A percentile compares a stretch with the other conserved stretches of the same genome.
Conservation (phyloP, 2,888 invertebrate genomes). For the Polietes domitor region DNA sequence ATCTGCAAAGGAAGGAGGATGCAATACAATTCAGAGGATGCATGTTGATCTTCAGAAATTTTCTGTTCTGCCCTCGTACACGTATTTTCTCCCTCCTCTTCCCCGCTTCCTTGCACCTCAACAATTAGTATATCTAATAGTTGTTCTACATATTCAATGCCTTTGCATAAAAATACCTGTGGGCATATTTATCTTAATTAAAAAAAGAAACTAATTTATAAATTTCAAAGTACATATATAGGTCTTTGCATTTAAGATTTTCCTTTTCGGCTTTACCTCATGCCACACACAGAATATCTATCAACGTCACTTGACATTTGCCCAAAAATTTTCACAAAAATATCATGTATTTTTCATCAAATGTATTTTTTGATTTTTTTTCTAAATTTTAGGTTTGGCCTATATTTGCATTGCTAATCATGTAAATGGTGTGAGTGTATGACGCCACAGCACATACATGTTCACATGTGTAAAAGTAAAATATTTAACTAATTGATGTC, state of each 20-base stretch:
- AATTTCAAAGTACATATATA: not conserved
- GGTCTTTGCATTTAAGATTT: no score
- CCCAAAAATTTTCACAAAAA: not conserved
- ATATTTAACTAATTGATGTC: constrained; percentile 50
- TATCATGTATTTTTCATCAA: not conserved
- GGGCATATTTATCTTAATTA: not conserved
- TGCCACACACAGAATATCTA: not conserved
- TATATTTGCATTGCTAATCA: not conserved
- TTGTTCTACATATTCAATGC: not conserved
- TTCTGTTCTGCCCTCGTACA: not conserved
- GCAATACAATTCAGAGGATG: no score
- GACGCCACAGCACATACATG: not conserved
- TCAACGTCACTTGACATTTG: not conserved
- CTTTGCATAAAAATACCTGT: not conserved
- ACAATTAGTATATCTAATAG: not conserved
- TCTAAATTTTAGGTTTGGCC: not conserved
- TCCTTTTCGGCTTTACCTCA: not conserved
- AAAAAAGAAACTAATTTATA: not conserved
- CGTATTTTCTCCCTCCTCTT: not conserved
- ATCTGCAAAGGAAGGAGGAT: no score
- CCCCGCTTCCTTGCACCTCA: not conserved
- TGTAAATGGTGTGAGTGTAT: not conserved
- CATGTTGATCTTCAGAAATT: not conserved
- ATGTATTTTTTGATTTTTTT: not conserved
- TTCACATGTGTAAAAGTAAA: constrained; percentile 5